Conservation (phyloP, 2,113 vertebrate genomes). For the Coregonus clupeaformis region DNA sequence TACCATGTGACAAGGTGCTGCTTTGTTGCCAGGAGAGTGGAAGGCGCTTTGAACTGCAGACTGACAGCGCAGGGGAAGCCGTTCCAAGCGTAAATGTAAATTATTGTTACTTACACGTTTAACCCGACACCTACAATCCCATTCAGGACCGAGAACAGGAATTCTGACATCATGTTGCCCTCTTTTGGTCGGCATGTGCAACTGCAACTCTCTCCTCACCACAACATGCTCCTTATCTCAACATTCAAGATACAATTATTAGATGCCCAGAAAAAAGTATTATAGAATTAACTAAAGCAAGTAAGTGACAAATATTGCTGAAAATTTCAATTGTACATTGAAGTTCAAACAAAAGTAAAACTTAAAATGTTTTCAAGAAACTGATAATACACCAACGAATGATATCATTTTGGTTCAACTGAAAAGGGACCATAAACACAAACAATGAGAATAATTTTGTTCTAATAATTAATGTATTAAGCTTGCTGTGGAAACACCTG, state of each 20-base stretch:
- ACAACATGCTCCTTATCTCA: background rate
- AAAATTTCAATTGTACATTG: background rate
- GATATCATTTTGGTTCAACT: no score
- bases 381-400: no score
- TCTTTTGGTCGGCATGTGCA: slow-evolving; percentile 74
- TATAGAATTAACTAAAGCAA: background rate
- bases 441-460: no score
- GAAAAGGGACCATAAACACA: no score
- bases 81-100: slow-evolving; percentile 71
- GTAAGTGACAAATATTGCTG: background rate
- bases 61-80: slow-evolving; percentile 56
- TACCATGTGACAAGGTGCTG: slow-evolving; percentile 57
- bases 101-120: slow-evolving; percentile 76
- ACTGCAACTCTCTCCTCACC: slow-evolving; percentile 58
- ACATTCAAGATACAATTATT: background rate
- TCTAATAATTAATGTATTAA: background rate
- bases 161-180: slow-evolving; percentile 80
- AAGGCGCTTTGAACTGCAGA: slow-evolving; percentile 63
- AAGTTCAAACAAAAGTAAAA: no score
- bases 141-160: slow-evolving; percentile 25
- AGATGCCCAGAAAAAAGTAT: background rate
- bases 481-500: background rate
- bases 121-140: slow-evolving; percentile 61
- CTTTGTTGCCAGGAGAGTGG: slow-evolving; percentile 66
- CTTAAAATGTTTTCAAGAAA: no score